Conservation (phyloP, 2,888 invertebrate genomes). For the Nephrotoma flavescens region DNA sequence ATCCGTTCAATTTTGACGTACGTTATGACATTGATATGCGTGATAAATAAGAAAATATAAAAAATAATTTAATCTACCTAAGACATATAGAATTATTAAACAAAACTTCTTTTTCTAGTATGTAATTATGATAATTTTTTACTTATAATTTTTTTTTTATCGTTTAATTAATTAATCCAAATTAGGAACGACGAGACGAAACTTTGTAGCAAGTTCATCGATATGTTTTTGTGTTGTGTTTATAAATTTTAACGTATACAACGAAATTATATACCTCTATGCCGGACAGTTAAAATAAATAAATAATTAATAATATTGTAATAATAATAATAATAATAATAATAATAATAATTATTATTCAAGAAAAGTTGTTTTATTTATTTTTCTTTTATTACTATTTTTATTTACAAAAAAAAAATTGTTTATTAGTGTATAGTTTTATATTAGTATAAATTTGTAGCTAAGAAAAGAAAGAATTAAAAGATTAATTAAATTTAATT, state of each 20-base stretch:
- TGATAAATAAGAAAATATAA: neutral
- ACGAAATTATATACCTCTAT: neutral
- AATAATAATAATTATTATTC: neutral
- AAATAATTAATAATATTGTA: neutral
- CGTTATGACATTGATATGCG: neutral
- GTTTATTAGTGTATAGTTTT: neutral
- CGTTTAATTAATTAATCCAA: neutral
- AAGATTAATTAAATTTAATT: neutral
- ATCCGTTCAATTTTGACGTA: neutral
- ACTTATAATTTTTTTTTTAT: neutral
- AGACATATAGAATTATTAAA: neutral
- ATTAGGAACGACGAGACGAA: slow-evolving; percentile 2
- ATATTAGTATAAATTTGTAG: neutral
- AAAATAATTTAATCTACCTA: neutral
- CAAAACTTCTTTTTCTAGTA: neutral
- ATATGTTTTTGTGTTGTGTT: neutral
- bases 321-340: neutral
- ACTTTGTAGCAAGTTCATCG: neutral
- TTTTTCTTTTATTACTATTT: neutral
- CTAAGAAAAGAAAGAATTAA: neutral
- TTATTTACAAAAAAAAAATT: neutral
- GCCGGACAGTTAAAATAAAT: neutral
- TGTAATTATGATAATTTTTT: neutral
- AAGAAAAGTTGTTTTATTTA: neutral
- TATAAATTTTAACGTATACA: neutral